Conservation (phyloP, 1,140 invertebrate species). For the Oncopeltus fasciatus region DNA sequence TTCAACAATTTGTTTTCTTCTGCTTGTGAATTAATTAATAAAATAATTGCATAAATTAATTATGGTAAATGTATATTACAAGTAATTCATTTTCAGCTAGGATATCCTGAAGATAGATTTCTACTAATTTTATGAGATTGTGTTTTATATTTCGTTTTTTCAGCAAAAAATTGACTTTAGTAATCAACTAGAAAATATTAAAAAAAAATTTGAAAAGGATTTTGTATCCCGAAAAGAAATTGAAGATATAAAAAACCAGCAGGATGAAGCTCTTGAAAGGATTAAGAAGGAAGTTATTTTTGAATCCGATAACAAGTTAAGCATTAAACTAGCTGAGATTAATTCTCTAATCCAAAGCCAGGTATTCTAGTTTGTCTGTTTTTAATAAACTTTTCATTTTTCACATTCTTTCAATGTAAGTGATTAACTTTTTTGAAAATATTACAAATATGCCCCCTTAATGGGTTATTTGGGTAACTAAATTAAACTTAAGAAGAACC, state of each 20-base stretch:
- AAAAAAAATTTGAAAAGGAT: constrained; percentile 21
- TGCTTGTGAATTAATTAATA: too few relatives aligned
- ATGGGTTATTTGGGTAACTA: too few relatives aligned
- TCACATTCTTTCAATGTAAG: neutral
- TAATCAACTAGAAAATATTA: constrained; percentile 18
- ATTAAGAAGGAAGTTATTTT: constrained; percentile 19
- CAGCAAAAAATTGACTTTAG: constrained; percentile 22
- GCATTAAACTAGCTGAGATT: constrained; percentile 20
- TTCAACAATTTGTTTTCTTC: too few relatives aligned
- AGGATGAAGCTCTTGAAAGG: constrained; percentile 14
- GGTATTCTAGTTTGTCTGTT: too few relatives aligned
- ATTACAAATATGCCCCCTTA: too few relatives aligned
- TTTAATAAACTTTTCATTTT: neutral
- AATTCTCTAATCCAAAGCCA: constrained; percentile 20
- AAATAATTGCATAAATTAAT: too few relatives aligned
- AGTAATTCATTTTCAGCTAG: too few relatives aligned
- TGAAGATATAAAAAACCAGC: constrained; percentile 17
- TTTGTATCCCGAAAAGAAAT: constrained; percentile 23
- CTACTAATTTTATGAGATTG: too few relatives aligned
- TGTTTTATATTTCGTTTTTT: constrained; percentile 6
- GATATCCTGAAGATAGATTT: too few relatives aligned
- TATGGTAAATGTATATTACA: too few relatives aligned
- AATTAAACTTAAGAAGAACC: neutral
- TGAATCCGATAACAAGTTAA: constrained; percentile 21
- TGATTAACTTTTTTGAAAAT: neutral